Conservation (phyloP, 2,888 invertebrate genomes). For the Leucophenga maculata region DNA sequence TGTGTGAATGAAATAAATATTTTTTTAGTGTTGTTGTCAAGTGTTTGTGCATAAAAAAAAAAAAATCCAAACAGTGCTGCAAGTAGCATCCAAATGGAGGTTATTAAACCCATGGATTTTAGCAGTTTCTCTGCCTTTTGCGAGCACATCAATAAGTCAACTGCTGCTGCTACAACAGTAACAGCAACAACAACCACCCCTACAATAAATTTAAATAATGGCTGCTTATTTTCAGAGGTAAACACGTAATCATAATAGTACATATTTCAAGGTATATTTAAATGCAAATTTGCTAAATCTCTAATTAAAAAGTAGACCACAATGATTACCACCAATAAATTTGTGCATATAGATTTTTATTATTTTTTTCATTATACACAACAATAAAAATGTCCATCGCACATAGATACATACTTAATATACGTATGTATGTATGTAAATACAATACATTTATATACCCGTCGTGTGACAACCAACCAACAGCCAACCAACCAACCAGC, state of each 20-base stretch:
- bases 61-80: not conserved
- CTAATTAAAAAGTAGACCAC: conserved; percentile 43
- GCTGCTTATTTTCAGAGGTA: conserved; percentile 65
- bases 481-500: conserved; percentile 3
- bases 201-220: conserved; percentile 57
- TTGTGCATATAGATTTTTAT: no score
- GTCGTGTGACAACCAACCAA: conserved; percentile 26
- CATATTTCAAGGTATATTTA: conserved; percentile 45
- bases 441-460: not conserved
- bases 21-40: not conserved
- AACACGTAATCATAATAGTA: conserved; percentile 39
- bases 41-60: conserved; percentile 26
- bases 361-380: no score
- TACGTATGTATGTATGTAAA: conserved; percentile 1
- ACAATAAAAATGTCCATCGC: not conserved
- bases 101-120: conserved; percentile 70
- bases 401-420: not conserved
- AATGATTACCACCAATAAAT: not conserved
- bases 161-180: conserved; percentile 52
- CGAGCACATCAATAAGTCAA: conserved; percentile 68
- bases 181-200: conserved; percentile 41
- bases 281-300: conserved; percentile 41
- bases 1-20: conserved; percentile 13
- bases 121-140: conserved; percentile 69
- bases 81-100: conserved; percentile 61